Percentiles rank a stretch among this genome's conserved stretches.
Evolutionary conservation across 2,888 invertebrate genomes (phyloP).

Genomic region (Philopedon plagiatum): DNA sequence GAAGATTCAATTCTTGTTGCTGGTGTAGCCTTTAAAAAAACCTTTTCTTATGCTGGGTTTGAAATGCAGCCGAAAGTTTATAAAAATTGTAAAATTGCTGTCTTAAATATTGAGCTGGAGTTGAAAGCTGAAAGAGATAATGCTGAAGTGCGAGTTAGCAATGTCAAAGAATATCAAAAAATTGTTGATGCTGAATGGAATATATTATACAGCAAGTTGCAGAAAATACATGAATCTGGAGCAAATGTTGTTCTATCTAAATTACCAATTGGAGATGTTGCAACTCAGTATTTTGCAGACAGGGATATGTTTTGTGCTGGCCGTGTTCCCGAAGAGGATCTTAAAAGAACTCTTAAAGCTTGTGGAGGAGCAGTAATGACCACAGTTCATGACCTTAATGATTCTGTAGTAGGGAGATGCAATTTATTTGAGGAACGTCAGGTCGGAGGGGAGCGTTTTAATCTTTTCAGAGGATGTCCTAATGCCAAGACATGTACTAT

Average conservation of each 20-base stretch:
- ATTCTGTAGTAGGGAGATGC: constrained; percentile 84
- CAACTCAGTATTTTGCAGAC: constrained; percentile 99
- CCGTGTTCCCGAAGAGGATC: constrained; percentile 95
- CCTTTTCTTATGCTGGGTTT: constrained; percentile 99
- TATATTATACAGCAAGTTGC: constrained; percentile 94
- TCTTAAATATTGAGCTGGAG: constrained; percentile 97
- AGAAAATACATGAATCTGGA: constrained; percentile 91
- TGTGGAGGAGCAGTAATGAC: constrained; percentile 98
- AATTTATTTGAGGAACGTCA: constrained; percentile 92
- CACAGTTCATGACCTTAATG: constrained; percentile 87
- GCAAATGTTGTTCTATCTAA: constrained; percentile 95
- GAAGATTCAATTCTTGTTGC: constrained; percentile 92
- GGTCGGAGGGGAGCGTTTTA: constrained; percentile 90
- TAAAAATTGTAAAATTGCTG: constrained; percentile 90
- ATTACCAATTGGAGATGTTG: constrained; percentile 99
- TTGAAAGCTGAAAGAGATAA: constrained; percentile 98
- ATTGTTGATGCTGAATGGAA: constrained; percentile 99
- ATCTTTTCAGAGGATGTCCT: constrained; percentile 86
- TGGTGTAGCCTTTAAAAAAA: constrained; percentile 99
- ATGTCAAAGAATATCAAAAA: constrained; percentile 95
- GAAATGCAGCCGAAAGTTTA: constrained; percentile 99
- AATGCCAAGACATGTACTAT: constrained; percentile 96
- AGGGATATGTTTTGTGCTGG: constrained; percentile 97
- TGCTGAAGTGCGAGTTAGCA: constrained; percentile 96
- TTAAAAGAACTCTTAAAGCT: constrained; percentile 95